Evolutionary conservation across 35 echinoderm and acorn worm genomes (phyloP).

Genomic region (Acanthaster planci): DNA sequence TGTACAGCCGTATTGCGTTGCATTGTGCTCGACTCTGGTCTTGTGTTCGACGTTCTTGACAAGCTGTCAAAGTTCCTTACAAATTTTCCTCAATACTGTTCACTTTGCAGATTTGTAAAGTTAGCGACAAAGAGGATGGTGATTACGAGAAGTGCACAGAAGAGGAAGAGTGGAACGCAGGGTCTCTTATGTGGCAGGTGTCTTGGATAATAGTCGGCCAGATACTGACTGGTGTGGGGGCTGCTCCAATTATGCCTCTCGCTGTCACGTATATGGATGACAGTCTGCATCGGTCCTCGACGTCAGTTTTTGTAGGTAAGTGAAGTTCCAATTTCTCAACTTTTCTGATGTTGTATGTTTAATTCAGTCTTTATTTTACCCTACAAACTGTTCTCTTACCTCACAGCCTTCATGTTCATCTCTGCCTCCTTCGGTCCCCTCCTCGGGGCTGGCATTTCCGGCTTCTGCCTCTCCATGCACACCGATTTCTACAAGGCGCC

Average conservation of each 20-base stretch:
- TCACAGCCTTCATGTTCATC: conserved; percentile 63
- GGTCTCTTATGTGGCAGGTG: conserved; percentile 55
- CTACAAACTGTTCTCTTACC: background rate
- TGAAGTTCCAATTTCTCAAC: background rate
- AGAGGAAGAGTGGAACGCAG: conserved; percentile 42
- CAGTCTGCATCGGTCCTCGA: conserved; percentile 53
- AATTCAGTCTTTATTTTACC: background rate
- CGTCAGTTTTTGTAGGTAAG: conserved; percentile 80
- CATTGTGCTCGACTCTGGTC: no score
- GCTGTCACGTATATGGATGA: conserved; percentile 84
- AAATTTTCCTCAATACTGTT: no score
- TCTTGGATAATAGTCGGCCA: conserved; percentile 70
- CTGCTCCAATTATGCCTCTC: conserved; percentile 49
- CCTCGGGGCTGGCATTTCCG: conserved; percentile 36
- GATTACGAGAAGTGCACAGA: conserved; percentile 36
- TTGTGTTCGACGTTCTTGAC: no score
- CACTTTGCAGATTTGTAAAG: background rate
- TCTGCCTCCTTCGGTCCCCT: conserved; percentile 55
- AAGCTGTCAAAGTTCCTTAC: no score
- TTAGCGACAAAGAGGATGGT: background rate
- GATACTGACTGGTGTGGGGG: conserved; percentile 54
- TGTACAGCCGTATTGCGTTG: no score
- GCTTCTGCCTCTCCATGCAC: conserved; percentile 42
- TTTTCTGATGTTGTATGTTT: conserved; percentile 3
- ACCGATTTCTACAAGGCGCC: conserved; percentile 37